A percentile compares a stretch with the other conserved stretches of the same genome.
Conservation (phyloP, 2,113 vertebrate genomes). For the Chlamydotis undulata region DNA sequence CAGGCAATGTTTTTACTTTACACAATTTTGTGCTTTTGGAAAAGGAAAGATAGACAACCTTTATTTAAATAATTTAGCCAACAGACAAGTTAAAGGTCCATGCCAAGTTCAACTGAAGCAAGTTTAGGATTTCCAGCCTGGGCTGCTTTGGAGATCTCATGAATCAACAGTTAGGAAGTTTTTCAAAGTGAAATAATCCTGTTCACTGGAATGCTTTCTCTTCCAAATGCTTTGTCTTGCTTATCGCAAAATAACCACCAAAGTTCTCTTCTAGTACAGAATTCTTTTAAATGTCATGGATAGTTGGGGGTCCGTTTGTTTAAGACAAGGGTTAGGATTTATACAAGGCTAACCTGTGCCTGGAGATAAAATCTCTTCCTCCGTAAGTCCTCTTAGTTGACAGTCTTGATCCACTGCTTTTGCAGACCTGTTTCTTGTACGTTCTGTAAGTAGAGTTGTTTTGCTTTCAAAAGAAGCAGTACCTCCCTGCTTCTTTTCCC, state of each 20-base stretch:
- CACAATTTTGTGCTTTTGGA: background rate
- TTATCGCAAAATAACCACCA: background rate
- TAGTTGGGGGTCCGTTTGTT: constrained; percentile 13
- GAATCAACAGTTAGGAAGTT: background rate
- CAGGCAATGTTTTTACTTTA: background rate
- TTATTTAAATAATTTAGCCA: background rate
- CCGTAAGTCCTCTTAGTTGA: background rate
- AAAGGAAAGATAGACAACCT: background rate
- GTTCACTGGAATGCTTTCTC: background rate
- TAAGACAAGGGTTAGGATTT: constrained; percentile 13
- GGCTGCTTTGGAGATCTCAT: background rate
- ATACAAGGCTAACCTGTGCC: background rate
- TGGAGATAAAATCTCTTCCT: constrained; percentile 21
- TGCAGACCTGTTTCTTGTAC: background rate
- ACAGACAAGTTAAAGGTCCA: background rate
- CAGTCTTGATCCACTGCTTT: constrained; percentile 8
- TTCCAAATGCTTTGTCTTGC: background rate
- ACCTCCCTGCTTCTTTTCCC: background rate
- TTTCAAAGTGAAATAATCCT: background rate
- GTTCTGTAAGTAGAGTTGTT: background rate
- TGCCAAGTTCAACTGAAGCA: background rate
- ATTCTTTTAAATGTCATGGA: background rate
- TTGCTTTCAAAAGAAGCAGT: background rate
- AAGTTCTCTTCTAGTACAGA: background rate
- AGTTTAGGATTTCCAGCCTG: background rate